phyloP scores from a whole-genome alignment of 2,888 invertebrate species.

The Nomada flava region DNA sequence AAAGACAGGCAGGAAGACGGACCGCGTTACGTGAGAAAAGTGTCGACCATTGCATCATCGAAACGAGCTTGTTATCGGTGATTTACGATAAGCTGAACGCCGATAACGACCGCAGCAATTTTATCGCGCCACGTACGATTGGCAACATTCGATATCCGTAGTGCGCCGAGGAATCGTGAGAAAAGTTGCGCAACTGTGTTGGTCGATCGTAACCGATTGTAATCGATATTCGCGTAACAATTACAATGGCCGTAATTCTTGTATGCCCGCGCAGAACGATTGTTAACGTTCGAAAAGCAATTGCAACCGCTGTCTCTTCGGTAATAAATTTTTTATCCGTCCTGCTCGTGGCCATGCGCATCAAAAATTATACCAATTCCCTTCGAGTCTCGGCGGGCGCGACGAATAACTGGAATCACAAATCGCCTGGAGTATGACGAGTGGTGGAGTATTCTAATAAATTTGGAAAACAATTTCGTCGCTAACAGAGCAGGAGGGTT shows the following conservation, averaged over 20 bases:
- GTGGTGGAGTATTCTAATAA: constrained; percentile 20
- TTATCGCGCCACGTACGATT: constrained; percentile 20
- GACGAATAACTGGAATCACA: background rate
- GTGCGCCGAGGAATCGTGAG: constrained; percentile 8
- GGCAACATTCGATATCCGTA: constrained; percentile 40
- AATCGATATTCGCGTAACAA: constrained; percentile 37
- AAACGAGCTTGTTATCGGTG: constrained; percentile 32
- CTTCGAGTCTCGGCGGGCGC: background rate
- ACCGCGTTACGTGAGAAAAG: background rate
- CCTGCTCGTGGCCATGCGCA: no score
- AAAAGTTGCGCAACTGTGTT: constrained; percentile 5
- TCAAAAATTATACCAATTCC: background rate
- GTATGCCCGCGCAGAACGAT: background rate
- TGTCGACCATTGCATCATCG: constrained; percentile 33
- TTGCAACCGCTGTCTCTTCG: background rate
- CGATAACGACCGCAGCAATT: constrained; percentile 33
- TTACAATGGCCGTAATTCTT: constrained; percentile 39
- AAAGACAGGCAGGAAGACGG: background rate
- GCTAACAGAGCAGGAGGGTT: background rate
- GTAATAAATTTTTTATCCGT: background rate
- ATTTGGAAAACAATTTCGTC: constrained; percentile 48
- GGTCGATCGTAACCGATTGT: background rate
- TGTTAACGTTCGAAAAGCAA: constrained; percentile 5
- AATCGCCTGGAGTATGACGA: background rate
- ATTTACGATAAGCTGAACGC: constrained; percentile 44